phyloP scores from a whole-genome alignment of 2,888 invertebrate species.

The Campoplex capitator region DNA sequence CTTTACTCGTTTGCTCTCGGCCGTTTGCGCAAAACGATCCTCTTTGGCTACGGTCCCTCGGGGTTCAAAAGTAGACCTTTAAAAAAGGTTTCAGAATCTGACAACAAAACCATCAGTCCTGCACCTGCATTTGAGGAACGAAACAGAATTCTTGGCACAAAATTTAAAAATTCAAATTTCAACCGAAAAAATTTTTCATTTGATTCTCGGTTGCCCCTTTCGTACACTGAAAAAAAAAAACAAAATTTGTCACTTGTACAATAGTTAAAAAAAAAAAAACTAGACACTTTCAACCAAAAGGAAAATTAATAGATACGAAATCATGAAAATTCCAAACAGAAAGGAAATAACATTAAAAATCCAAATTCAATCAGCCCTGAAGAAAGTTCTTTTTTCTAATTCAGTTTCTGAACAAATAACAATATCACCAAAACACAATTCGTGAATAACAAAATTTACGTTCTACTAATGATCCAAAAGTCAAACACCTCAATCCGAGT shows the following conservation, averaged over 20 bases:
- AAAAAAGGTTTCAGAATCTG: slow-evolving; percentile 51
- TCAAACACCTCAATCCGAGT: background rate
- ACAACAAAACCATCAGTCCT: slow-evolving; percentile 45
- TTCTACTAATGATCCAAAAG: background rate
- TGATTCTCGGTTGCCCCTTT: slow-evolving; percentile 11
- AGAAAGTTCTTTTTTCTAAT: background rate
- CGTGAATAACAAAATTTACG: background rate
- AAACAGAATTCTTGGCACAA: slow-evolving; percentile 24
- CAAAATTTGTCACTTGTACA: background rate
- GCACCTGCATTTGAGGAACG: slow-evolving; percentile 45
- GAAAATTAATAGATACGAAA: background rate
- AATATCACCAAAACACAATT: background rate
- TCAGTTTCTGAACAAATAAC: background rate
- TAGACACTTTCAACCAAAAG: slow-evolving; percentile 10
- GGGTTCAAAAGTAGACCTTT: slow-evolving; percentile 45
- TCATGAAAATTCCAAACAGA: background rate
- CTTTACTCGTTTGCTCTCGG: slow-evolving; percentile 16
- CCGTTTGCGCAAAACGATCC: slow-evolving; percentile 60
- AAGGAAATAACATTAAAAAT: background rate
- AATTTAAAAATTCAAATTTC: slow-evolving; percentile 38
- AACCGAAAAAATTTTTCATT: slow-evolving; percentile 9
- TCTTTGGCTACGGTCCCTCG: slow-evolving; percentile 54
- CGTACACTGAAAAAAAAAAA: slow-evolving; percentile 11
- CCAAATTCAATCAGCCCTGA: background rate
- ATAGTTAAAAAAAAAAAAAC: slow-evolving; percentile 8